Percentiles rank a stretch among this genome's conserved stretches.
Evolutionary conservation across 2,113 vertebrate genomes (phyloP).

Genomic region (Oreocharis arfaki): DNA sequence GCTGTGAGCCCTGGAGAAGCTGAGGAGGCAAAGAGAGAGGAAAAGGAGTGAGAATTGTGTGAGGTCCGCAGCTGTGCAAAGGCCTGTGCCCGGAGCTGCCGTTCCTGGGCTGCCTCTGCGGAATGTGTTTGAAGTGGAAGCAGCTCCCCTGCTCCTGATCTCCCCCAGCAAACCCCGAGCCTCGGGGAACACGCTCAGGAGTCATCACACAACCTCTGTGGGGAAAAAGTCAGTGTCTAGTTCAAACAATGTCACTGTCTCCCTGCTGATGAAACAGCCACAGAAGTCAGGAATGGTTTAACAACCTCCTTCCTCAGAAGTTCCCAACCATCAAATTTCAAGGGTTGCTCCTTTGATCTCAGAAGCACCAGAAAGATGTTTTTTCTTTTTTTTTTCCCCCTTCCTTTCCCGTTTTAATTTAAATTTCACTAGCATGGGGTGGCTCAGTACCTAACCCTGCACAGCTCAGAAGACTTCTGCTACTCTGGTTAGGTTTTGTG

Average conservation of each 20-base stretch:
- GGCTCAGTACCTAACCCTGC: neutral
- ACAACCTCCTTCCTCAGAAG: constrained; percentile 30
- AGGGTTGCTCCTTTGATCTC: constrained; percentile 52
- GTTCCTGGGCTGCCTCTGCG: neutral
- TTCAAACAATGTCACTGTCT: constrained; percentile 44
- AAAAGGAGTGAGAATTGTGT: neutral
- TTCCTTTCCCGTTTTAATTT: neutral
- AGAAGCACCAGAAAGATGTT: neutral
- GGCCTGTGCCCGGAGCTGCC: neutral
- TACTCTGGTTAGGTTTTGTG: neutral
- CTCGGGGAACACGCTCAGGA: neutral
- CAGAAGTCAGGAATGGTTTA: constrained; percentile 29
- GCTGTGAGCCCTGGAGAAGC: neutral
- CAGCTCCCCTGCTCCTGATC: neutral
- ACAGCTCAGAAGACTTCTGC: neutral
- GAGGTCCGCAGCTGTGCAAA: neutral
- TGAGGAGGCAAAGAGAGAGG: neutral
- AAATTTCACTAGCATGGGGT: neutral
- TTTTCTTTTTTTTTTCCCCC: neutral
- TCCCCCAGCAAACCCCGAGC: neutral
- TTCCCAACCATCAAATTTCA: constrained; percentile 44
- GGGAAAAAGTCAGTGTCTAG: neutral
- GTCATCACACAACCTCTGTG: neutral
- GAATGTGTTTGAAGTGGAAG: neutral
- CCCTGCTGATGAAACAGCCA: constrained; percentile 1